Conservation (phyloP, 1,140 invertebrate species). For the Zaprionus camerounensis region DNA sequence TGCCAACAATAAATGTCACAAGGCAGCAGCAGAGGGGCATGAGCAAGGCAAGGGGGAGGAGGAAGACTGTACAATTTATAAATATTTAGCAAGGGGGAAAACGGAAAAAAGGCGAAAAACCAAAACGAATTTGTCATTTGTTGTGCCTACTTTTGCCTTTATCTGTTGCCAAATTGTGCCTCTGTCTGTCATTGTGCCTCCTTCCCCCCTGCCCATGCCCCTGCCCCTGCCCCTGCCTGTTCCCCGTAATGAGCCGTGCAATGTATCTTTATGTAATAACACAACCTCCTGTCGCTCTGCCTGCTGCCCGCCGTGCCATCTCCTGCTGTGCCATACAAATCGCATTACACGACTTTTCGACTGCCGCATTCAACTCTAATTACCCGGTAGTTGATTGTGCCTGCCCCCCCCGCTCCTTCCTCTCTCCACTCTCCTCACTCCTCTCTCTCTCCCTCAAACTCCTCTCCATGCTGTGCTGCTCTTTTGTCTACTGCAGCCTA, state of each 20-base stretch:
- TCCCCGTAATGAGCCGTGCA: slow-evolving; percentile 66
- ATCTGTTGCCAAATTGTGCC: slow-evolving; percentile 15
- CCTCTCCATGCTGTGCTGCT: slow-evolving; percentile 2
- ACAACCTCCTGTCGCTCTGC: slow-evolving; percentile 41
- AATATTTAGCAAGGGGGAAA: slow-evolving; percentile 65
- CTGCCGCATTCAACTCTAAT: slow-evolving; percentile 77
- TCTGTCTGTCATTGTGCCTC: not conserved
- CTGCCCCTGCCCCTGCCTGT: not conserved
- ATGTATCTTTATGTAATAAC: slow-evolving; percentile 76
- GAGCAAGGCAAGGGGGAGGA: not conserved
- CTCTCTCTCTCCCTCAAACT: not conserved
- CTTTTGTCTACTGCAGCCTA: slow-evolving; percentile 48
- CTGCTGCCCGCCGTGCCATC: slow-evolving; percentile 2
- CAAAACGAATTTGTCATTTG: slow-evolving; percentile 81
- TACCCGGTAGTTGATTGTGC: slow-evolving; percentile 77
- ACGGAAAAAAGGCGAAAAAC: slow-evolving; percentile 60
- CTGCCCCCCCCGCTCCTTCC: not conserved
- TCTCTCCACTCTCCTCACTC: not conserved
- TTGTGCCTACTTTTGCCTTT: slow-evolving; percentile 38
- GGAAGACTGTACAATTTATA: slow-evolving; percentile 65
- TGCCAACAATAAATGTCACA: slow-evolving; percentile 57
- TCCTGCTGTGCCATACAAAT: slow-evolving; percentile 79
- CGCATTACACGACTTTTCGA: slow-evolving; percentile 82
- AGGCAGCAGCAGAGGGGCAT: not conserved
- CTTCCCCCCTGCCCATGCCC: not conserved